phyloP scores from a whole-genome alignment of 1,140 invertebrate genomes.

The Sminthurinus signatus region DNA sequence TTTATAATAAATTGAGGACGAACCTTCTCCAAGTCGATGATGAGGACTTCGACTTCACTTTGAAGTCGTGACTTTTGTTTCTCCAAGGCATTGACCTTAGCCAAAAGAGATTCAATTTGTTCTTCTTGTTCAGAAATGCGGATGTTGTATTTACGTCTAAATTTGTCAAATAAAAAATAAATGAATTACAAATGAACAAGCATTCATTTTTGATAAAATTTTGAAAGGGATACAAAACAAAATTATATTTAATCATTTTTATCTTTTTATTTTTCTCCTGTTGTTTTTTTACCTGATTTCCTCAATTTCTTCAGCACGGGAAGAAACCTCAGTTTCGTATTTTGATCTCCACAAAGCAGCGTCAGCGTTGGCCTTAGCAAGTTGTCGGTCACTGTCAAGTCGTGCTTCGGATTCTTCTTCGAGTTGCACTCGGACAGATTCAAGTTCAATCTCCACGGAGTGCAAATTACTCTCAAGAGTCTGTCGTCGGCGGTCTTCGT shows the following conservation, averaged over 20 bases:
- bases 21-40: conserved; percentile 93
- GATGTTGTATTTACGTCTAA: conserved; percentile 73
- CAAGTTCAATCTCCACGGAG: conserved; percentile 84
- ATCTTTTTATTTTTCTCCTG: not conserved
- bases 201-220: too few relatives aligned
- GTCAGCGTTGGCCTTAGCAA: conserved; percentile 85
- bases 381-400: conserved; percentile 86
- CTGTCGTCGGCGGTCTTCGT: conserved; percentile 83
- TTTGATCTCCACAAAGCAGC: conserved; percentile 81
- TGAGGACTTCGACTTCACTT: conserved; percentile 91
- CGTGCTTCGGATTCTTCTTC: conserved; percentile 94
- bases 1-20: too few relatives aligned
- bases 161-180: conserved; percentile 15
- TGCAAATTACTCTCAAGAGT: conserved; percentile 80
- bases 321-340: conserved; percentile 81
- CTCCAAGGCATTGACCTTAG: conserved; percentile 86
- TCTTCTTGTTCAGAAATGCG: conserved; percentile 93
- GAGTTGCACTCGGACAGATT: conserved; percentile 83
- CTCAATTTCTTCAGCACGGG: conserved; percentile 87
- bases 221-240: conserved; percentile 1
- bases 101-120: conserved; percentile 83
- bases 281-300: conserved; percentile 60
- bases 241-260: conserved; percentile 3
- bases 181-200: too few relatives aligned
- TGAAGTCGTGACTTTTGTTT: conserved; percentile 93